Conservation (phyloP, 1,140 invertebrate genomes). For the Samia ricini region DNA sequence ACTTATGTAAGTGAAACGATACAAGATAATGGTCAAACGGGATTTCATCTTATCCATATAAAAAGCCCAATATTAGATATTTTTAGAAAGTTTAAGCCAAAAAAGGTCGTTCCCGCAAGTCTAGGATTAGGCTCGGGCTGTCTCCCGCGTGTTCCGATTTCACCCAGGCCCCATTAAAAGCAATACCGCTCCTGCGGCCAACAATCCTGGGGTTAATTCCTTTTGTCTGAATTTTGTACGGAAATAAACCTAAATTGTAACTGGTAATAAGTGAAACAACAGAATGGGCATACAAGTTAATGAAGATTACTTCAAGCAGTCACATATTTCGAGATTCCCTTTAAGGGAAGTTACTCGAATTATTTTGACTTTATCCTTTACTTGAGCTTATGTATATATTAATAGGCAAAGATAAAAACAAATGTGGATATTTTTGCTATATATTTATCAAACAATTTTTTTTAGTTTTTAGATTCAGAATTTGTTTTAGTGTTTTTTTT, state of each 20-base stretch:
- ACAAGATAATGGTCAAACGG: background rate
- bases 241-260: conserved; percentile 50
- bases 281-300: background rate
- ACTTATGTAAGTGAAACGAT: background rate
- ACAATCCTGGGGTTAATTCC: conserved; percentile 52
- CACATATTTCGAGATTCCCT: conserved; percentile 1
- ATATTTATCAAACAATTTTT: too few species aligned
- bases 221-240: conserved; percentile 59
- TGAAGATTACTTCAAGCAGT: conserved; percentile 2
- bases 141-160: conserved; percentile 20
- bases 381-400: too few species aligned
- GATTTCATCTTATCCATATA: background rate
- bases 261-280: conserved; percentile 12
- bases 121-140: conserved; percentile 18
- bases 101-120: conserved; percentile 21
- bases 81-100: conserved; percentile 23
- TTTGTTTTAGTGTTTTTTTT: too few species aligned
- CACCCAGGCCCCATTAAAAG: conserved; percentile 44
- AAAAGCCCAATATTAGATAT: conserved; percentile 9
- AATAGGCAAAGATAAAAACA: too few species aligned
- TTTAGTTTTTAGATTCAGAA: too few species aligned
- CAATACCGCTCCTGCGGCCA: conserved; percentile 32
- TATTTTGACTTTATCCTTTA: background rate
- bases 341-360: background rate
- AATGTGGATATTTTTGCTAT: too few species aligned